Conservation (phyloP, 1,140 invertebrate species). For the Saccostrea cuccullata region DNA sequence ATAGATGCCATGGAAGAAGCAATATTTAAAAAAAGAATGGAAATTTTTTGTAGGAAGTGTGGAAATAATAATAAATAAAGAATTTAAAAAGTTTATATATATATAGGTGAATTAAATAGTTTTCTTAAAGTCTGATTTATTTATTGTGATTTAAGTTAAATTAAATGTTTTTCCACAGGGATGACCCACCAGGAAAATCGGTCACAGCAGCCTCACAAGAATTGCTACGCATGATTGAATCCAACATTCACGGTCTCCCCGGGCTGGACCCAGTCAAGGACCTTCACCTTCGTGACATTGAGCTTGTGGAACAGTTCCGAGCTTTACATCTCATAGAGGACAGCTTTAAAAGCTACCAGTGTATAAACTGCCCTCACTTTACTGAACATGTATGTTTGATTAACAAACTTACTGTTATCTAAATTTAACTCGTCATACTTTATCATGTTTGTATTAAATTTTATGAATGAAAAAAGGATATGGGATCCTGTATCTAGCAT, state of each 20-base stretch:
- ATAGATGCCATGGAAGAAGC: too few species aligned
- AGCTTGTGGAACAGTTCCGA: slow-evolving; percentile 76
- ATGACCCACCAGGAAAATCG: slow-evolving; percentile 76
- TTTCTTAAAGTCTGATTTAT: neutral
- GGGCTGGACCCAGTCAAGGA: slow-evolving; percentile 76
- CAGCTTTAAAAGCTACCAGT: slow-evolving; percentile 71
- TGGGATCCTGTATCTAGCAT: too few species aligned
- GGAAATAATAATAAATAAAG: too few species aligned
- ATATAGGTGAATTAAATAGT: too few species aligned
- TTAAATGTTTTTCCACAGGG: slow-evolving; percentile 61
- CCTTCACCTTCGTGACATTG: slow-evolving; percentile 76
- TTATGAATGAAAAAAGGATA: neutral
- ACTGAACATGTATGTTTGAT: slow-evolving; percentile 76
- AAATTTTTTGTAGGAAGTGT: too few species aligned
- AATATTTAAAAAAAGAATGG: too few species aligned
- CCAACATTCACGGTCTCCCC: slow-evolving; percentile 70
- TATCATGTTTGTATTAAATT: too few species aligned
- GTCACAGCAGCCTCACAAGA: slow-evolving; percentile 74
- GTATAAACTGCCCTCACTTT: slow-evolving; percentile 78
- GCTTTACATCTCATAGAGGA: slow-evolving; percentile 70
- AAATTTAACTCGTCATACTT: too few species aligned
- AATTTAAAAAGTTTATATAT: too few species aligned
- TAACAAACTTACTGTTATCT: too few species aligned
- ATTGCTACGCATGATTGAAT: slow-evolving; percentile 73
- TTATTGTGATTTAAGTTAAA: neutral